These are phyloP conservation scores for Hedychridium roseum DNA, from an alignment of 2,888 invertebrate genomes.

Conservation along the genomic window DNA sequence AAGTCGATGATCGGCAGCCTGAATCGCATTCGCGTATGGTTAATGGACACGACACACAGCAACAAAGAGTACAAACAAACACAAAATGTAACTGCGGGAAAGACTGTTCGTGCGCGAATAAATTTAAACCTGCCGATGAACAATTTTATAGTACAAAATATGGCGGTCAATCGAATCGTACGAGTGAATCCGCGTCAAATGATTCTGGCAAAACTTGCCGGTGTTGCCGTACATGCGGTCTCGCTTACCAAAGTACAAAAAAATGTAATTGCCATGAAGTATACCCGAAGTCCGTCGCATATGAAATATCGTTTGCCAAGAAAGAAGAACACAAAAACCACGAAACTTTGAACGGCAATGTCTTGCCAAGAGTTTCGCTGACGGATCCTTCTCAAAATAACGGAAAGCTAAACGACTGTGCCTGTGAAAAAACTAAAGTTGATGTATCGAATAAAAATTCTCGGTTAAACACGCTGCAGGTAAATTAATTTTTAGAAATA, in stretches of 20 bases:
- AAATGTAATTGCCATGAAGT: slow-evolving; percentile 46
- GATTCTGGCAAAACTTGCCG: slow-evolving; percentile 24
- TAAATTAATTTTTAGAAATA: slow-evolving; percentile 20
- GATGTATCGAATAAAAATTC: slow-evolving; percentile 14
- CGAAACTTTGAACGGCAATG: slow-evolving; percentile 15
- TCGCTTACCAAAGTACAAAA: slow-evolving; percentile 43
- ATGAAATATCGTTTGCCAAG: slow-evolving; percentile 61
- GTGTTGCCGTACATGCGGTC: slow-evolving; percentile 51
- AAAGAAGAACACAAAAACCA: slow-evolving; percentile 27
- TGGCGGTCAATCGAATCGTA: slow-evolving; percentile 18
- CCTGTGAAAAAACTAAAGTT: slow-evolving; percentile 36
- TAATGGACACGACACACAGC: slow-evolving; percentile 10
- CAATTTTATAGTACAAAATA: slow-evolving; percentile 16
- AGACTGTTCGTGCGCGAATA: slow-evolving; percentile 36
- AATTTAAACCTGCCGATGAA: slow-evolving; percentile 23
- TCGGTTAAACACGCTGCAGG: slow-evolving; percentile 44
- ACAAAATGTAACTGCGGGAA: slow-evolving; percentile 37
- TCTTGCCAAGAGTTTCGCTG: slow-evolving; percentile 21
- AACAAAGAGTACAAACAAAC: slow-evolving; percentile 34
- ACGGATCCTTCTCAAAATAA: slow-evolving; percentile 22
- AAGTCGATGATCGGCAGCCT: slow-evolving; percentile 13
- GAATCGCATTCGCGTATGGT: slow-evolving; percentile 16
- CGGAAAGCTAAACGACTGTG: slow-evolving; percentile 31
- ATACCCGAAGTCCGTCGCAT: slow-evolving; percentile 63
- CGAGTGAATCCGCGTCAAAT: slow-evolving; percentile 19